Evolutionary conservation across 2,888 invertebrate genomes (phyloP), one percentile per base, ranked within the genome.

Genomic region (Orchestes rusci): DNA sequence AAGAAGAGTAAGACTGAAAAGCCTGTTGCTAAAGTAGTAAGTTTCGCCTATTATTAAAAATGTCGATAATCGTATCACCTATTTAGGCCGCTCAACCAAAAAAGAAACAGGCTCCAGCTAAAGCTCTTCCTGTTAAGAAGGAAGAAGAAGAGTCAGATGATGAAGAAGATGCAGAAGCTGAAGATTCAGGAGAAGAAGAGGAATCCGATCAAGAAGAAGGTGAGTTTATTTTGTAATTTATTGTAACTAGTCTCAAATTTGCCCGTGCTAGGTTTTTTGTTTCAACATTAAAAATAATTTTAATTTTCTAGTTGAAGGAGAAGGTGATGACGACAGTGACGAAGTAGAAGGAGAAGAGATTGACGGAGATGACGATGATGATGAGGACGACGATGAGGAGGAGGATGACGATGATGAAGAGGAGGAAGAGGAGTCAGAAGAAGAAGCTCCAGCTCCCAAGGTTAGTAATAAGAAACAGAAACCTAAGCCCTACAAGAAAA

Each of bases 401-500:
- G 52, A 51, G 2, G 52, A 52, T 15, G 51, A 51, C 2, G 48
- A 47, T 10, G 51, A 51, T 16, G 56, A 50, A 1, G 51, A 53
- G n/a, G 53, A 48, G 1, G 49, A 51, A 5, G 50, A 53, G 1
- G 53, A 53, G 19, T 40, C 43, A 10, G 51, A 54, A 33, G 50
- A 51, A 10, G 37, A 41, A 28, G 42, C 32, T 8, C 46, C 39
- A 31, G 43, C 45, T 18, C 39, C 43, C 19, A 47, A 55, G 55
- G 55, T 55, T 43, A 54, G 55, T 55, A 52, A 27, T 35, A 43
- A 48, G 42, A 51, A 51, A 45, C n/a, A 36, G 18, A 49, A 38
- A 39, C n/a, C n/a, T n/a, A n/a, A n/a, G n/a, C 41, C 42, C 27
- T 39, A 32, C 41, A 51, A 54, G 49, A 54, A 52, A 48, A 56